A percentile compares a stretch with the other conserved stretches of the same genome.
These are phyloP conservation scores for Cirrhinus mrigala DNA, from an alignment of 2,797 vertebrate species.

Conservation along the genomic window DNA sequence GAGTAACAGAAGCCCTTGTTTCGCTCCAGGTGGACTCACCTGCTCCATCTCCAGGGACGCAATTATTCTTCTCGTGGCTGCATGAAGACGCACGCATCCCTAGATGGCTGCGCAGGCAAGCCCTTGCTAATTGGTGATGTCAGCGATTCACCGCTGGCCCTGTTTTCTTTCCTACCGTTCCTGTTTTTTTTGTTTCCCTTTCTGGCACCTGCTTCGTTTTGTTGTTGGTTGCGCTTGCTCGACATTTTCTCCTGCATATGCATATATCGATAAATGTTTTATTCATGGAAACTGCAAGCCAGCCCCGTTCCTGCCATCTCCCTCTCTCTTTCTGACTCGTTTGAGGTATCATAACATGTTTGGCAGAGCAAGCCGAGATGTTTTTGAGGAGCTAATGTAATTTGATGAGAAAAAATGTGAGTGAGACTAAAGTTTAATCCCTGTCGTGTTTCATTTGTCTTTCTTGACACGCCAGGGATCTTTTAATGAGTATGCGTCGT, in stretches of 20 bases:
- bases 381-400: not conserved
- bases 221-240: conserved; percentile 73
- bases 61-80: conserved; percentile 81
- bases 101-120: conserved; percentile 69
- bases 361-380: not conserved
- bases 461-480: conserved; percentile 61
- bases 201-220: conserved; percentile 64
- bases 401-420: conserved; percentile 19
- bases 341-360: conserved; percentile 64
- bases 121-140: conserved; percentile 79
- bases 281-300: conserved; percentile 76
- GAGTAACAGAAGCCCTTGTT: conserved; percentile 69
- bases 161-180: conserved; percentile 56
- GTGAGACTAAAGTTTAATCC: conserved; percentile 24
- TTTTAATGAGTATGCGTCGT: conserved; percentile 61
- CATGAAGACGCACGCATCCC: conserved; percentile 69
- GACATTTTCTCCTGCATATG: conserved; percentile 76
- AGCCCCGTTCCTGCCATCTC: conserved; percentile 58
- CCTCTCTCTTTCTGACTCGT: conserved; percentile 13
- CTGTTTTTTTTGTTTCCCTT: conserved; percentile 10
- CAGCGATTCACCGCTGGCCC: conserved; percentile 72
- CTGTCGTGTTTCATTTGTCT: conserved; percentile 48
- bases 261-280: conserved; percentile 79
- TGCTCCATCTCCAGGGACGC: conserved; percentile 81
- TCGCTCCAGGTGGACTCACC: conserved; percentile 73